Evolutionary conservation across 2,888 invertebrate species (phyloP).

Genomic region (Tricholauxania praeusta): DNA sequence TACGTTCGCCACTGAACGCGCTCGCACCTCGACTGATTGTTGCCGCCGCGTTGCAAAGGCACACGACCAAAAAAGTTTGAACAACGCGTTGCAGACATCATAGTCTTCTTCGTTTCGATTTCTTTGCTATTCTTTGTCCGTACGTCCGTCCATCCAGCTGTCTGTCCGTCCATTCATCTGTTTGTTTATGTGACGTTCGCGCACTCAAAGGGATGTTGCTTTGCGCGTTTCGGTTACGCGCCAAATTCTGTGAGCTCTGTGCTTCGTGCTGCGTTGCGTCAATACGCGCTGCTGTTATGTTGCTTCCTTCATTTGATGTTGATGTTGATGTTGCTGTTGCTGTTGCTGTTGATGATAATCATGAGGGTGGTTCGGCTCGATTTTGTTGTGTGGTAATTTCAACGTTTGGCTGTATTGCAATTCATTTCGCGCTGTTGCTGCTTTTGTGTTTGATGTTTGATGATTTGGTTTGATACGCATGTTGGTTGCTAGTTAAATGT

Average conservation of each 20-base stretch:
- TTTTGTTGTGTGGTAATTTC: slow-evolving; percentile 9
- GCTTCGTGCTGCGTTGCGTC: slow-evolving; percentile 17
- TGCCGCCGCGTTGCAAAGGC: slow-evolving; percentile 46
- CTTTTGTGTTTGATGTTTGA: not conserved
- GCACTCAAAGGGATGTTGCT: slow-evolving; percentile 31
- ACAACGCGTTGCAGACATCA: slow-evolving; percentile 30
- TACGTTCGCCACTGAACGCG: slow-evolving; percentile 60
- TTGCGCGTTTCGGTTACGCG: slow-evolving; percentile 28
- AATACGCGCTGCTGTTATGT: not conserved
- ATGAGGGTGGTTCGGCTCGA: slow-evolving; percentile 19
- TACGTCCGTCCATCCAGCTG: slow-evolving; percentile 13
- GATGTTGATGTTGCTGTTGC: not conserved
- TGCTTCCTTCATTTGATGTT: slow-evolving; percentile 3
- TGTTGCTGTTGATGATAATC: not conserved
- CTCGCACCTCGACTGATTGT: slow-evolving; percentile 62
- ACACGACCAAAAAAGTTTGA: slow-evolving; percentile 40
- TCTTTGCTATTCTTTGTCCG: slow-evolving; percentile 20
- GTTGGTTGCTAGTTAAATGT: not conserved
- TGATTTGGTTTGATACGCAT: not conserved
- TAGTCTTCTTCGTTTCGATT: slow-evolving; percentile 21
- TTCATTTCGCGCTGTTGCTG: not conserved
- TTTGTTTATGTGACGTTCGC: slow-evolving; percentile 32
- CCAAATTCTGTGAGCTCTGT: slow-evolving; percentile 13
- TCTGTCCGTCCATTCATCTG: slow-evolving; percentile 29
- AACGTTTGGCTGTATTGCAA: not conserved